These are phyloP conservation scores for Harpalus rubripes DNA, from an alignment of 2,888 invertebrate genomes.

Conservation along the genomic window DNA sequence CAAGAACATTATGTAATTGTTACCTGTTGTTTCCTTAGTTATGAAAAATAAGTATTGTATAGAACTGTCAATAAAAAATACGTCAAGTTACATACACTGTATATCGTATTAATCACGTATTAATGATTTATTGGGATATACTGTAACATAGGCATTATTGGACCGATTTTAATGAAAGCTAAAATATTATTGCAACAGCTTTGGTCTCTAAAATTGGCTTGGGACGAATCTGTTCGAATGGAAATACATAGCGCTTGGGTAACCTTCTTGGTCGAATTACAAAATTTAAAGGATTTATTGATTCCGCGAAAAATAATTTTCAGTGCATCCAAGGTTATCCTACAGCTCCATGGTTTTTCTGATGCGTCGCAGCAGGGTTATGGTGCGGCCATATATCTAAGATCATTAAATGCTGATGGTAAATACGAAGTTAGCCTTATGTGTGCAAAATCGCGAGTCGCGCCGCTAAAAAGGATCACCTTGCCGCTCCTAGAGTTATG, in stretches of 20 bases:
- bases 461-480: constrained; percentile 69
- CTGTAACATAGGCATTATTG: too few species aligned
- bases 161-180: constrained; percentile 68
- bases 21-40: too few species aligned
- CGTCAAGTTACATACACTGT: too few species aligned
- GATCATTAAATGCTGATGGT: constrained; percentile 41
- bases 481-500: constrained; percentile 72
- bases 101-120: too few species aligned
- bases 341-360: constrained; percentile 70
- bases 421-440: constrained; percentile 57
- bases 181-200: constrained; percentile 70
- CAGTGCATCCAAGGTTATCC: not conserved
- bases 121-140: too few species aligned
- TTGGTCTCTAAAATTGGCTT: constrained; percentile 69
- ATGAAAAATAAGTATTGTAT: too few species aligned
- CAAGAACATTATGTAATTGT: too few species aligned
- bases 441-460: constrained; percentile 69
- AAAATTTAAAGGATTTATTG: not conserved
- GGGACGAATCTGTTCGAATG: too few species aligned
- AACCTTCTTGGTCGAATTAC: constrained; percentile 1
- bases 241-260: constrained; percentile 70
- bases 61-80: too few species aligned
- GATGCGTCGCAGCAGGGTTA: constrained; percentile 70
- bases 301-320: constrained; percentile 13
- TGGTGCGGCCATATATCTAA: constrained; percentile 69